Percentiles rank a stretch among this genome's conserved stretches.
Conservation (phyloP, 2,888 invertebrate species). For the Coleophora deauratella region DNA sequence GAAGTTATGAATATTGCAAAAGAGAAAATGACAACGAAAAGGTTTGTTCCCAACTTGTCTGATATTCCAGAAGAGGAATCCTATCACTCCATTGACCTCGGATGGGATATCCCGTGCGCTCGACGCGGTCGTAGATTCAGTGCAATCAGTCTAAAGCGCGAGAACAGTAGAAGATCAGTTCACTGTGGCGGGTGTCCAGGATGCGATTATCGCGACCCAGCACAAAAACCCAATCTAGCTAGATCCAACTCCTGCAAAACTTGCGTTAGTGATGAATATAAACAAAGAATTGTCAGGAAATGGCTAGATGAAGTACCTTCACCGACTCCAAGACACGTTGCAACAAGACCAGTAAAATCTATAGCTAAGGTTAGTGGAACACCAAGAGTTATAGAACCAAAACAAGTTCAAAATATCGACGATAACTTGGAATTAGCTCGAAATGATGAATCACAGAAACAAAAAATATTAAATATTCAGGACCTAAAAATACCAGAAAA, state of each 20-base stretch:
- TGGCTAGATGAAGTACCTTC: conserved; percentile 83
- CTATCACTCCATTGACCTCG: conserved; percentile 60
- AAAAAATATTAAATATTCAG: not conserved
- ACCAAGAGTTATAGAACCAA: conserved; percentile 32
- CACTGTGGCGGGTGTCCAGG: conserved; percentile 80
- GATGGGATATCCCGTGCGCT: conserved; percentile 64
- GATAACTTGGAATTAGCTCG: not conserved
- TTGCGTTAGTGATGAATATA: conserved; percentile 77
- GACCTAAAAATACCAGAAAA: no score
- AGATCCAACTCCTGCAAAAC: conserved; percentile 72
- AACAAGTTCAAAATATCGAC: not conserved
- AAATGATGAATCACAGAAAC: not conserved
- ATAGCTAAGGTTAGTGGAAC: conserved; percentile 60
- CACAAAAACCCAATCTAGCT: conserved; percentile 41
- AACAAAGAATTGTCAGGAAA: conserved; percentile 83
- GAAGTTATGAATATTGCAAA: conserved; percentile 92
- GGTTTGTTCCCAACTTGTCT: conserved; percentile 83
- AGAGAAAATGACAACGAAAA: conserved; percentile 88
- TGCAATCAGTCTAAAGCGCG: conserved; percentile 75
- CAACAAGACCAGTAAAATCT: conserved; percentile 41
- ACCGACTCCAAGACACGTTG: conserved; percentile 22
- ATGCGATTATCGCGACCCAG: conserved; percentile 61
- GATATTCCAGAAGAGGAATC: conserved; percentile 87
- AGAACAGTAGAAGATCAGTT: conserved; percentile 73
- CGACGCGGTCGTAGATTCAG: conserved; percentile 70